phyloP scores from a whole-genome alignment of 2,888 invertebrate species.

The Bombylius major region DNA sequence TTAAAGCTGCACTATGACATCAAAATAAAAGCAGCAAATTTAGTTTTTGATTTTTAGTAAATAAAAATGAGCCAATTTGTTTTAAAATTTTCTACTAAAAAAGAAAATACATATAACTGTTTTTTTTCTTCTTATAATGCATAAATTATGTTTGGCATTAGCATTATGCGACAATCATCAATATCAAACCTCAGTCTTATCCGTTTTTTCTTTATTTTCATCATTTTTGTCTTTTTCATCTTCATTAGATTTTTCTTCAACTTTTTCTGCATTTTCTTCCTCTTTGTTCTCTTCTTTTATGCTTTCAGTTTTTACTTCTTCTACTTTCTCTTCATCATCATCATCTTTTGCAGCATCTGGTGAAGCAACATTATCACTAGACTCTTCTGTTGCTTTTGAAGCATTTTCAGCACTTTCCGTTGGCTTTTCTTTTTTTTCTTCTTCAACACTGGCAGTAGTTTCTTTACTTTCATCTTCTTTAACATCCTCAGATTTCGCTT shows the following conservation, averaged over 20 bases:
- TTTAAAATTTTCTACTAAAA: too few relatives aligned
- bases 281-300: not conserved
- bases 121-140: too few relatives aligned
- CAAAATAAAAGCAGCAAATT: too few relatives aligned
- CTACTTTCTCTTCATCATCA: conserved; percentile 8
- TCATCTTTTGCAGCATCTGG: too few relatives aligned
- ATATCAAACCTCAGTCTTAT: conserved; percentile 13
- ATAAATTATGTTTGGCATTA: too few relatives aligned
- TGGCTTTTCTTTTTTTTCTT: conserved; percentile 2
- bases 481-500: not conserved
- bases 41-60: too few relatives aligned
- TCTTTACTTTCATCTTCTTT: not conserved
- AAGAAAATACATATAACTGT: too few relatives aligned
- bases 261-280: not conserved
- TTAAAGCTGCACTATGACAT: too few relatives aligned
- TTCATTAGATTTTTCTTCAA: not conserved
- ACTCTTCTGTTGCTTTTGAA: conserved; percentile 12
- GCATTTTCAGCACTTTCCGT: conserved; percentile 4
- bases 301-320: not conserved
- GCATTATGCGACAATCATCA: too few relatives aligned
- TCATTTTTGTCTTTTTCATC: conserved; percentile 4
- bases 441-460: not conserved
- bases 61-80: too few relatives aligned
- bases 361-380: too few relatives aligned
- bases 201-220: conserved; percentile 7